Evolutionary conservation across 2,113 vertebrate species (phyloP).

Genomic region (Erinaceus europaeus): DNA sequence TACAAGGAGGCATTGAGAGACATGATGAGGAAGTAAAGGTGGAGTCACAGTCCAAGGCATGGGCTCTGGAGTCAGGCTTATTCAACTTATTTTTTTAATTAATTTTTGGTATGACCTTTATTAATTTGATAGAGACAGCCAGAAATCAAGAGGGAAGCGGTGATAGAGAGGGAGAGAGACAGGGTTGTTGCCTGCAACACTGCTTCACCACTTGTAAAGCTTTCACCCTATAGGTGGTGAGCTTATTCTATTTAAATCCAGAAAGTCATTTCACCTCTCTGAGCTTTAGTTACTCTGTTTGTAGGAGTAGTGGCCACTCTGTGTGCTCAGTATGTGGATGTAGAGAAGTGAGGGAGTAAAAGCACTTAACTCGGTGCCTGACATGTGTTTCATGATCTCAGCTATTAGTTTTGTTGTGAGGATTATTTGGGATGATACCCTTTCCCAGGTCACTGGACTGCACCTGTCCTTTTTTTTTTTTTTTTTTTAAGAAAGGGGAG

Average conservation of each 20-base stretch:
- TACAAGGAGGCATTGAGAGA: background rate
- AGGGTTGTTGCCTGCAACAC: no score
- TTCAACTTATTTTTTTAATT: no score
- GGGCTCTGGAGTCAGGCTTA: background rate
- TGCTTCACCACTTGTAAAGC: no score
- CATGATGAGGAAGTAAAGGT: background rate
- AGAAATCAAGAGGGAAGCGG: no score
- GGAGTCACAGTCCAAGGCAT: background rate
- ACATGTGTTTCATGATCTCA: background rate
- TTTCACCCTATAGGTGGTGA: no score
- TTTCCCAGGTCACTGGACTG: background rate
- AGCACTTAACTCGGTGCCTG: background rate
- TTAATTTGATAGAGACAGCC: no score
- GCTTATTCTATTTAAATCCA: background rate
- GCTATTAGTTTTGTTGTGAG: background rate
- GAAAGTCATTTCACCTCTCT: background rate
- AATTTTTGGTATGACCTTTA: no score
- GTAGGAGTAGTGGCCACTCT: background rate
- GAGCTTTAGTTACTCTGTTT: background rate
- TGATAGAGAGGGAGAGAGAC: no score
- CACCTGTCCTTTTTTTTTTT: no score
- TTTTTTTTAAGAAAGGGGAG: no score
- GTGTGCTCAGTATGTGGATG: fast-evolving
- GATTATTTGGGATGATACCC: background rate
- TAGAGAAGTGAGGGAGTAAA: fast-evolving